These are phyloP conservation scores for Labroides dimidiatus DNA, from an alignment of 2,797 vertebrate genomes.

Conservation along the genomic window DNA sequence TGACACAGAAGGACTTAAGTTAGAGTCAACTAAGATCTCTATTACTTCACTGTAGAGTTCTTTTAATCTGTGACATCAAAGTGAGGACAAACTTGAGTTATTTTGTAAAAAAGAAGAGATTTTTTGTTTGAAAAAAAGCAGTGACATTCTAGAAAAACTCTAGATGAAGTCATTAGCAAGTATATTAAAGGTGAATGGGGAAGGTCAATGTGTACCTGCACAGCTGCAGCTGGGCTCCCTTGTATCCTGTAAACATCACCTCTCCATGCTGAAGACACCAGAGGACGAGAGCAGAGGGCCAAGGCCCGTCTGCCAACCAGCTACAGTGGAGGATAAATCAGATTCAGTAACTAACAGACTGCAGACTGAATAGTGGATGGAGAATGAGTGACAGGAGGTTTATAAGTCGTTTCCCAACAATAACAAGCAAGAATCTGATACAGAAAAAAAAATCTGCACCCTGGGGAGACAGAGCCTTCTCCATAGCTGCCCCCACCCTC, in stretches of 20 bases:
- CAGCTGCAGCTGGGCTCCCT: constrained; percentile 50
- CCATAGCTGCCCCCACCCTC: no score
- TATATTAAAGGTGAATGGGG: neutral
- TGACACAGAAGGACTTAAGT: constrained; percentile 4
- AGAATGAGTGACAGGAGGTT: no score
- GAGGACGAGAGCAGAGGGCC: constrained; percentile 73
- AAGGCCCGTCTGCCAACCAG: constrained; percentile 75
- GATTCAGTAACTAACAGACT: constrained; percentile 4
- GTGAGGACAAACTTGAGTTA: neutral
- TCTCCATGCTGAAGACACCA: constrained; percentile 61
- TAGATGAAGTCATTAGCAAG: neutral
- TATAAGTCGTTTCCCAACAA: no score
- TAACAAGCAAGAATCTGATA: no score
- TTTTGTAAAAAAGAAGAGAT: neutral
- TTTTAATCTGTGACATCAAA: neutral
- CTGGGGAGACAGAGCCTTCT: no score
- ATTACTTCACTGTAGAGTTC: neutral
- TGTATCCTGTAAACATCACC: constrained; percentile 60
- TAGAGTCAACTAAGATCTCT: neutral
- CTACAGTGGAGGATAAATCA: constrained; percentile 53
- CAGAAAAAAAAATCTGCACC: no score
- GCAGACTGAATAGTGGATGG: no score
- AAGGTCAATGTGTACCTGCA: constrained; percentile 69
- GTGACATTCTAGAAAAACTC: neutral
- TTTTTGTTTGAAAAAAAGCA: neutral